Evolutionary conservation across 2,113 vertebrate genomes (phyloP).

Genomic region (Tachuris rubrigastra): DNA sequence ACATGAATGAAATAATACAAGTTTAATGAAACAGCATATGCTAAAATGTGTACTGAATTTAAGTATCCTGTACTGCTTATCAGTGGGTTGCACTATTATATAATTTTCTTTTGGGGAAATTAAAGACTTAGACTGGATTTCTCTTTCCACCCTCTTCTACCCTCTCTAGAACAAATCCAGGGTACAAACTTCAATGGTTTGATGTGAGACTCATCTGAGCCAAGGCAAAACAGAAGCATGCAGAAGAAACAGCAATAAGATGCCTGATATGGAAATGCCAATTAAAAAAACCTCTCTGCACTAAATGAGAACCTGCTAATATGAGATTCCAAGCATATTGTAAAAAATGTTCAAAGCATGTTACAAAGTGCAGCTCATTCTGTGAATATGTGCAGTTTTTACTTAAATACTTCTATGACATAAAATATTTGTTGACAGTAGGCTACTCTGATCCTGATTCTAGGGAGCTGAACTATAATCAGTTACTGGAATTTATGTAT

Average conservation of each 20-base stretch:
- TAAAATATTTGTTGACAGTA: background rate
- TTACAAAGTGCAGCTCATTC: background rate
- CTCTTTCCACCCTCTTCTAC: background rate
- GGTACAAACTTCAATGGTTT: background rate
- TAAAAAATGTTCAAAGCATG: background rate
- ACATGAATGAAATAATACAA: background rate
- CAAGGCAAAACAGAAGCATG: background rate
- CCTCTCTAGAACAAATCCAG: background rate
- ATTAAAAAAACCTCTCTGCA: background rate
- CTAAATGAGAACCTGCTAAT: background rate
- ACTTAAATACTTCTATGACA: background rate
- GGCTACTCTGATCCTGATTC: background rate
- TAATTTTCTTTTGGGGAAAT: background rate
- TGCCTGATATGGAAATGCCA: background rate
- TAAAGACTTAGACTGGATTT: background rate
- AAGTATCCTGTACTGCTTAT: background rate
- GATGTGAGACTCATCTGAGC: background rate
- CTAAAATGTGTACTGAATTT: background rate
- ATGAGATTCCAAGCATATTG: background rate
- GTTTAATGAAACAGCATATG: background rate
- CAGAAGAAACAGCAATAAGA: background rate
- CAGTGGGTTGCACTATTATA: background rate
- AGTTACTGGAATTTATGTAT: background rate
- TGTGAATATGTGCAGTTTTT: background rate
- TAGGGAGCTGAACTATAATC: background rate